Conservation (phyloP, 64 coral and sea anemone genomes). For the Actinia tenebrosa region DNA sequence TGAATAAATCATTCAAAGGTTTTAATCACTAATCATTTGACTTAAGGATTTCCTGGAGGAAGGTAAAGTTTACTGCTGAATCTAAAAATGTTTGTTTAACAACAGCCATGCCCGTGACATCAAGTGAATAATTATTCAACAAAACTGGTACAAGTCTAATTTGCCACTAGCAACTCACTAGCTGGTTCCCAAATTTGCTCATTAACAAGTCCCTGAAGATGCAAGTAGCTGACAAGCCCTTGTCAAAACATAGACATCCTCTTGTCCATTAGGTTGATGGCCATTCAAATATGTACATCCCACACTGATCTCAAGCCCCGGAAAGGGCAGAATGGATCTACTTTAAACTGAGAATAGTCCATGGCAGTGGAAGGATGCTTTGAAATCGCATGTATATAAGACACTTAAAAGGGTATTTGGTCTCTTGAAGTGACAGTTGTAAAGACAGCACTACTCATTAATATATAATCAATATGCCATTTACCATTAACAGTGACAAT, state of each 20-base stretch:
- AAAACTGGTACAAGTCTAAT: not conserved
- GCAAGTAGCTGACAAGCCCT: not conserved
- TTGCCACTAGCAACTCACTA: not conserved
- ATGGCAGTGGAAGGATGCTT: not conserved
- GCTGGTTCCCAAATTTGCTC: not conserved
- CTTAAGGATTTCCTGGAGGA: not conserved
- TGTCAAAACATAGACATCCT: not conserved
- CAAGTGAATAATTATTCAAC: not conserved
- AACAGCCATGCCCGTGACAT: not conserved
- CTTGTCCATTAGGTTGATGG: not conserved
- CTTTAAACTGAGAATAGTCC: not conserved
- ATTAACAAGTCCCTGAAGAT: not conserved
- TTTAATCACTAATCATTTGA: not conserved
- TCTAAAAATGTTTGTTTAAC: constrained; percentile 6
- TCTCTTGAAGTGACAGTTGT: constrained; percentile 1
- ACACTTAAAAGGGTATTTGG: not conserved
- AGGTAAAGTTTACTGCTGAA: not conserved
- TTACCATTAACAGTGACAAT: not conserved
- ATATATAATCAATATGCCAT: constrained; percentile 25
- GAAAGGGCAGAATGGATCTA: not conserved
- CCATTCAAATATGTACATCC: not conserved
- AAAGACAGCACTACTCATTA: constrained; percentile 12
- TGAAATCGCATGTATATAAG: not conserved
- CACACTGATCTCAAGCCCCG: not conserved
- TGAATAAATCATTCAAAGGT: not conserved